Evolutionary conservation across 2,888 invertebrate genomes (phyloP), one percentile per base, ranked within the genome.

Genomic region (Zygaena filipendulae): DNA sequence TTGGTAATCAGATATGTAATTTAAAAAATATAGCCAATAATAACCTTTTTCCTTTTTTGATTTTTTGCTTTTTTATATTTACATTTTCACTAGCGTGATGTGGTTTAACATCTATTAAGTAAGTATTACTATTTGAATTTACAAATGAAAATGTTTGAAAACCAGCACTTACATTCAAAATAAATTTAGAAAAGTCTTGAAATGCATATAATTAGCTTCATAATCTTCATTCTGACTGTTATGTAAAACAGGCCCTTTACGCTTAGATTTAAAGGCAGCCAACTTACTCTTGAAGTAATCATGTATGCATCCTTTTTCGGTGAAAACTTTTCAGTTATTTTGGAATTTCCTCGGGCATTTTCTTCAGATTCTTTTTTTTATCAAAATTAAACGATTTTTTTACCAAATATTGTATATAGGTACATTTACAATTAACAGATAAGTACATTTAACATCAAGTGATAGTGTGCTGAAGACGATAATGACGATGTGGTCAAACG

Each of bases 341-440:
- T 50, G 1, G 44, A 20, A 25, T 61, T 48, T 14, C 53, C 48
- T 16, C 41, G 36, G n/a, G 31, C 2, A 11, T 36, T 18, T 9
- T 56, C 42, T 34, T 50, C 43, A 19, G 24, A 10, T 27, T 46
- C 43, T 24, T 46, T 42, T 40, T 60, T 54, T 5, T n/a, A n/a
- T n/a, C n/a, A n/a, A 52, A 40, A 45, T 75, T 80, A 1, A 84
- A 58, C 8, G 72, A 80, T n/a, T 47, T 85, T 88, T 39, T 86
- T 86, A 0, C 92, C 92, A 59, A 93, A 88, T 45, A 93, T 92
- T n/a, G n/a, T n/a, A n/a, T n/a, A n/a, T n/a, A n/a, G n/a, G n/a
- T n/a, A n/a, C n/a, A n/a, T n/a, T n/a, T n/a, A n/a, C n/a, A n/a
- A n/a, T n/a, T n/a, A n/a, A n/a, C n/a, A n/a, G n/a, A n/a, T n/a